phyloP scores from a whole-genome alignment of 2,113 vertebrate species.

The Dasyornis broadbenti region DNA sequence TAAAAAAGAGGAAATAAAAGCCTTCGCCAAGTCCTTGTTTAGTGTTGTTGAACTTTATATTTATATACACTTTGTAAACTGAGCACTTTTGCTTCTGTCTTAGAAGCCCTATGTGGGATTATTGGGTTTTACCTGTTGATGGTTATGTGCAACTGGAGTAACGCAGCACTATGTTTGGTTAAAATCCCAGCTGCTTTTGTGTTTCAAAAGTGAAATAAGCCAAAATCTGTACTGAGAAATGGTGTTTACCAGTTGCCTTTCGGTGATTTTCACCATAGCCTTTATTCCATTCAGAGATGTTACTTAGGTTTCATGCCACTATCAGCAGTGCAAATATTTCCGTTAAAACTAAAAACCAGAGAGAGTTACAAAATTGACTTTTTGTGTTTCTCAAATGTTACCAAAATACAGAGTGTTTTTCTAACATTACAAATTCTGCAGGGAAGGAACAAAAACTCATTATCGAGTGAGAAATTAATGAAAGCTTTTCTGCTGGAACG shows the following conservation, averaged over 20 bases:
- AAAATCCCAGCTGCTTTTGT: not conserved
- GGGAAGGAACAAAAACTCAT: not conserved
- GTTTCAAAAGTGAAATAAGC: not conserved
- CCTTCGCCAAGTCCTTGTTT: not conserved
- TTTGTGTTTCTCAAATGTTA: not conserved
- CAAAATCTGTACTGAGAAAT: not conserved
- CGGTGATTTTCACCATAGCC: not conserved
- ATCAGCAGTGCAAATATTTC: not conserved
- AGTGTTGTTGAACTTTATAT: not conserved
- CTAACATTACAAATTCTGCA: not conserved
- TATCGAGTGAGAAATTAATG: not conserved
- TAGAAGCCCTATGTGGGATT: not conserved
- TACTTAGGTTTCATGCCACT: not conserved
- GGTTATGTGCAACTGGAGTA: not conserved
- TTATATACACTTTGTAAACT: rapidly evolving
- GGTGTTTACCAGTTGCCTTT: not conserved
- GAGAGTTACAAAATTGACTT: not conserved
- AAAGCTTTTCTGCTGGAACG: not conserved
- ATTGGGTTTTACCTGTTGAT: not conserved
- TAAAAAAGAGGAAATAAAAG: not conserved
- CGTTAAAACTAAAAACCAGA: not conserved
- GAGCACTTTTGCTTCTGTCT: not conserved
- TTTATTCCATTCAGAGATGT: not conserved
- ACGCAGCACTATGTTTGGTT: not conserved
- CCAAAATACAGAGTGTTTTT: not conserved